Conservation (phyloP, 2,113 vertebrate genomes). For the Takifugu bimaculatus region DNA sequence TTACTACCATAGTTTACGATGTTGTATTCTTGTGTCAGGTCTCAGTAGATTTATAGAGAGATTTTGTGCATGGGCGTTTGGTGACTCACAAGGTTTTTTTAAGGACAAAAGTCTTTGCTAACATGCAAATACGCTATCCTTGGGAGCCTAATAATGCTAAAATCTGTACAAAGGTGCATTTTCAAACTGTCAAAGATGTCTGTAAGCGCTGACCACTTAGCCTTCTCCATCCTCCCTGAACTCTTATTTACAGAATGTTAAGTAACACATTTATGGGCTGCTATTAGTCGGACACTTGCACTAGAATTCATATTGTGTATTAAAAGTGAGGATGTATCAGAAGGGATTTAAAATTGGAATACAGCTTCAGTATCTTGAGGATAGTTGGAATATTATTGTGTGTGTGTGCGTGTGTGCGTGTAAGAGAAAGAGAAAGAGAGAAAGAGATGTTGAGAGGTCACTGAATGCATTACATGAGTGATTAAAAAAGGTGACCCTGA, state of each 20-base stretch:
- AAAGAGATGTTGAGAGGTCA: no score
- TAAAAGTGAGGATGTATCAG: no score
- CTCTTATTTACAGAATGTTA: constrained; percentile 5
- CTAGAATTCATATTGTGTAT: neutral
- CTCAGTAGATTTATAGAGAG: constrained; percentile 6
- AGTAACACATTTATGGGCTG: neutral
- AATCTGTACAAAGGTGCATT: neutral
- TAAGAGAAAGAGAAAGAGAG: no score
- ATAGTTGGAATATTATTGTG: no score
- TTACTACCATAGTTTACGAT: constrained; percentile 29
- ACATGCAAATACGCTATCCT: neutral
- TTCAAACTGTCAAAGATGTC: constrained; percentile 26
- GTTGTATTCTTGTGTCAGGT: constrained; percentile 29
- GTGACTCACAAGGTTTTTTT: neutral
- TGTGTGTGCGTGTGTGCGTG: no score
- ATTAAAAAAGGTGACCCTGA: no score
- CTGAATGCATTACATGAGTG: no score
- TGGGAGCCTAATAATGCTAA: constrained; percentile 13
- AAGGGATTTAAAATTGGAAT: no score
- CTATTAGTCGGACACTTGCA: constrained; percentile 5
- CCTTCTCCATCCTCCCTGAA: neutral
- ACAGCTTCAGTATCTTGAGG: no score
- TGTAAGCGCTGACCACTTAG: constrained; percentile 22
- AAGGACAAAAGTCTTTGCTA: no score
- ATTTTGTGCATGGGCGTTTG: constrained; percentile 4